phyloP scores from a whole-genome alignment of 2,797 vertebrate genomes.

The Artibeus jamaicensis region DNA sequence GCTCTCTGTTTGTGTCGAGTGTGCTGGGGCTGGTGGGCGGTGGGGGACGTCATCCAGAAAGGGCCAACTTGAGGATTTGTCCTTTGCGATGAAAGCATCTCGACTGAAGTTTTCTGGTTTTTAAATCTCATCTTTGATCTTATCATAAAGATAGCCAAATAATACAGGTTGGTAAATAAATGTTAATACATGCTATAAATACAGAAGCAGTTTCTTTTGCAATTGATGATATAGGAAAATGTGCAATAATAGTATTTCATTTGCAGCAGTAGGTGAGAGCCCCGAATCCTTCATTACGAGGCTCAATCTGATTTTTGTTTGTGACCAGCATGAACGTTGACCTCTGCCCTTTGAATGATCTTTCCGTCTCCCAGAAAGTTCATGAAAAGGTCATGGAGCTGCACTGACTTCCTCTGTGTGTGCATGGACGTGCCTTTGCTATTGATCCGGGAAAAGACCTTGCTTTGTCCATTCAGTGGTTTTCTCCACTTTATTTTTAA shows the following conservation, averaged over 20 bases:
- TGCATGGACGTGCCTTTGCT: constrained; percentile 80
- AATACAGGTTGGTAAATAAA: constrained; percentile 37
- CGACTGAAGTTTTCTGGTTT: constrained; percentile 51
- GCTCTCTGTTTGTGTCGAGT: constrained; percentile 47
- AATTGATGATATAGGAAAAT: background rate
- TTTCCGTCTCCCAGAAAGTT: constrained; percentile 91
- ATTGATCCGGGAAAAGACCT: constrained; percentile 80
- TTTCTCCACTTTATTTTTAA: constrained; percentile 58
- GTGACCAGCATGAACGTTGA: constrained; percentile 91
- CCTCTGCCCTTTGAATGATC: constrained; percentile 91
- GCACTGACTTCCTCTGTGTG: constrained; percentile 82
- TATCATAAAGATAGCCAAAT: constrained; percentile 53
- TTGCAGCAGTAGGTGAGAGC: constrained; percentile 73
- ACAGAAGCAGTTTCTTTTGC: constrained; percentile 39
- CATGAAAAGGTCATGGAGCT: constrained; percentile 92
- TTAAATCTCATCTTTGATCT: constrained; percentile 44
- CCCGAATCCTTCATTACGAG: constrained; percentile 81
- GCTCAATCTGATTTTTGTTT: constrained; percentile 92
- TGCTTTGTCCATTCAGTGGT: constrained; percentile 49
- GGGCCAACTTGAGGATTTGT: constrained; percentile 4
- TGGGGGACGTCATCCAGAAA: background rate
- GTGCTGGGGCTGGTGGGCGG: background rate
- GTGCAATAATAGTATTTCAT: constrained; percentile 62
- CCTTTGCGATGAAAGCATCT: background rate
- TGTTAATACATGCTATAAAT: constrained; percentile 34